phyloP scores from a whole-genome alignment of 2,113 vertebrate species.

The Laterallus jamaicensis region DNA sequence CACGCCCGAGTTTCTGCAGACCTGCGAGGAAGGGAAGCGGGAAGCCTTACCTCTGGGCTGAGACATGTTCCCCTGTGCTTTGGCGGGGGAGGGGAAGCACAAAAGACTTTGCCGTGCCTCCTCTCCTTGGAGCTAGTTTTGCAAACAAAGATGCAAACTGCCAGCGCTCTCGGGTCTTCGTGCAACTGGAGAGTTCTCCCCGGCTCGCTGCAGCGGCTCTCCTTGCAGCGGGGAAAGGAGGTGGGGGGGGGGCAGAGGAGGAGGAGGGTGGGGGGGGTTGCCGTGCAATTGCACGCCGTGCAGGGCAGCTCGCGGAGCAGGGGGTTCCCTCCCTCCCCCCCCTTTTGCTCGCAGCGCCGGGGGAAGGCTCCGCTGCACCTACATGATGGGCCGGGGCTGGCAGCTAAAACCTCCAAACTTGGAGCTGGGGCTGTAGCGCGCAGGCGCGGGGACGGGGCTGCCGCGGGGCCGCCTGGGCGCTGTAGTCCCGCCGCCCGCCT shows the following conservation, averaged over 20 bases:
- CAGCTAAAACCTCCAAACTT: constrained; percentile 93
- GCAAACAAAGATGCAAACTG: constrained; percentile 92
- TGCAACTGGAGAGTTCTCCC: constrained; percentile 85
- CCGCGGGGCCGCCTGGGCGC: constrained; percentile 79
- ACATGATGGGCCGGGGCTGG: constrained; percentile 93
- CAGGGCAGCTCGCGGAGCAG: constrained; percentile 74
- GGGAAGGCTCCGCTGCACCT: constrained; percentile 85
- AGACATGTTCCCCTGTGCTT: constrained; percentile 94
- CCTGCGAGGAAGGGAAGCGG: constrained; percentile 76
- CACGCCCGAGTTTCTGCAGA: constrained; percentile 83
- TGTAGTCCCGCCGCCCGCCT: constrained; percentile 72
- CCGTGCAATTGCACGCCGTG: constrained; percentile 79
- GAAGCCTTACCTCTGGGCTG: constrained; percentile 89
- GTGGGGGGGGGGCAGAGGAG: neutral
- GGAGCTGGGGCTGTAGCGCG: constrained; percentile 85
- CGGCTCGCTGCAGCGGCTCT: constrained; percentile 78
- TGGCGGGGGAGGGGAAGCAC: constrained; percentile 92
- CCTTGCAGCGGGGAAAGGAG: constrained; percentile 64
- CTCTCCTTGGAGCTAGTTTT: constrained; percentile 85
- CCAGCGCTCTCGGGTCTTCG: constrained; percentile 83
- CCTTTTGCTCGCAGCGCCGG: constrained; percentile 78
- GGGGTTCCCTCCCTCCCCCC: constrained; percentile 37
- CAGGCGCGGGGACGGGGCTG: constrained; percentile 83
- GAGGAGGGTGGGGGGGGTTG: neutral
- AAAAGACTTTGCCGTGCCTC: constrained; percentile 94